Base-by-base conservation (phyloP, 2,888 invertebrate genomes). In the Euplexia lucipara region DNA sequence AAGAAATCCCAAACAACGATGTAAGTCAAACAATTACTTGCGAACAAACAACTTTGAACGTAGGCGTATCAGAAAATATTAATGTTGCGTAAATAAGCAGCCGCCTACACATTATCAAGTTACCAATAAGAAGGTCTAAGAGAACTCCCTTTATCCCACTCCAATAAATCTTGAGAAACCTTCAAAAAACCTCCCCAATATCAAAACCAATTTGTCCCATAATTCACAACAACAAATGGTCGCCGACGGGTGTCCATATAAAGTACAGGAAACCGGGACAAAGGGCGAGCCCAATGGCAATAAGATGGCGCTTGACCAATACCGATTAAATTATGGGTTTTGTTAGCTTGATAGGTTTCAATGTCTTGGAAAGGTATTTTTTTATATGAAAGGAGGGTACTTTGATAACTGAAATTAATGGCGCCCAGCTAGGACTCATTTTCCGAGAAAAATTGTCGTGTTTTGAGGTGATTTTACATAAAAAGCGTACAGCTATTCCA, bases 351-450 rank as follows among this genome's bases (percentile, higher is more conserved):
- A 52, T 68, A 66, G 65, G 51, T 59, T 65, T 65, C 47, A 77
- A 79, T 75, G 65, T 63, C 3, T 48, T 30, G 58, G 51, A 56
- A 71, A 62, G 47, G 63, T 64, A 47, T 62, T 70, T 48, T 34
- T 34, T 45, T 45, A 48, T 35, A 16, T n/a, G 22, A 67, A 56
- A 34, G n/a, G 54, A 48, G 32, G 41, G 53, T 53, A 39, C 63
- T 70, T 6, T 9, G 42, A n/a, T 48, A 45, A n/a, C 10, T 41
- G 26, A 52, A 18, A 54, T 49, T 63, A 54, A 58, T 75, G 75
- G 78, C 67, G 67, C 78, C 61, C 73, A 78, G 45, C 41, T 56
- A 74, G 74, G 75, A 44, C 56, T 52, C 18, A 1, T 5, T 18
- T 8, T 30, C 6, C 9, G 9, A 20, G n/a, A 34, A 12, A n/a